Base-by-base conservation (phyloP, 2,113 vertebrate species). In the Carollia perspicillata region DNA sequence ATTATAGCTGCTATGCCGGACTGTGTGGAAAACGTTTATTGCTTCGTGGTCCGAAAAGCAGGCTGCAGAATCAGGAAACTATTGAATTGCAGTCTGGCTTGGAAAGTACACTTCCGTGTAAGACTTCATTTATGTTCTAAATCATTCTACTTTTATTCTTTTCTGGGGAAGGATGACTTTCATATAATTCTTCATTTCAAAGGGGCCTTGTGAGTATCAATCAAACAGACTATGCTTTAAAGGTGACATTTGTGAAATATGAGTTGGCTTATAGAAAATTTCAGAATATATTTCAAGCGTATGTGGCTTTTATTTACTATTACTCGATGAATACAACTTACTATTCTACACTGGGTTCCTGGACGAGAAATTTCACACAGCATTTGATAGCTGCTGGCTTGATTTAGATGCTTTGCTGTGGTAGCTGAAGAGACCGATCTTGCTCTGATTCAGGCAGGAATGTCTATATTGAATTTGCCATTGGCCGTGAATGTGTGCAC, bases 211-310 rank as follows among this genome's bases (percentile, higher is more conserved):
- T 35, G 65, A 92, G 33, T 40, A 85, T 93, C 65, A 77, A 55
- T 90, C 47, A 83, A 28, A 94, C 37, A 65, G 26, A 44, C 6
- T 18, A 35, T 51, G 17, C 4, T 75, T 47, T 89, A 81, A 96
- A 92, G 72, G 55, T 66, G n/a, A 79, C 85, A 65, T 85, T 37
- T 85, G n/a, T 79, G 71, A 93, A 84, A 75, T 87, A 11, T 11
- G 28, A 93, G 80, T 75, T 89, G 51, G n/a, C 53, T 89, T 91
- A 84, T 8, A 80, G 55, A 49, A 78, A 65, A 89, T 90, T 94
- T 94, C 42, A 20, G 35, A 83, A 74, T 26, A 13, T 12, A 84
- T 65, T 93, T 93, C 49, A 68, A 74, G 14, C 51, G 49, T 17
- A 23, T 77, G 5, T 66, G 72, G n/a, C 44, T 89, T 94, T 77